Conservation (phyloP, 2,797 vertebrate species). For the Acipenser transmontanus region DNA sequence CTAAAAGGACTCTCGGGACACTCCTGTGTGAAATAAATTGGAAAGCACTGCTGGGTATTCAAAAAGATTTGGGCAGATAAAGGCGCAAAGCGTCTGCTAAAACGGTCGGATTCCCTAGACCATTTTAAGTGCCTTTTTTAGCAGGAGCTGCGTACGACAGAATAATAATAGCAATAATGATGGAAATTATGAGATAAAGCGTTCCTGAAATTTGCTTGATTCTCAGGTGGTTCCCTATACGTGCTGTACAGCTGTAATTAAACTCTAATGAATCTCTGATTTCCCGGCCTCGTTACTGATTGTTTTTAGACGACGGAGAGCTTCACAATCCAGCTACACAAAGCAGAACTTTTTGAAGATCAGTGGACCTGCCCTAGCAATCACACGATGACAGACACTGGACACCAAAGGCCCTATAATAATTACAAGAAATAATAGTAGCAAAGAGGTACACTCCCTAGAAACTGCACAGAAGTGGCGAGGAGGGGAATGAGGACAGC, state of each 20-base stretch:
- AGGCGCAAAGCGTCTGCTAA: background rate
- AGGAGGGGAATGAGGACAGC: too few relatives aligned
- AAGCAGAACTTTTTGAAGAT: too few relatives aligned
- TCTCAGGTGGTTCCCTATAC: background rate
- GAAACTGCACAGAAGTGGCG: too few relatives aligned
- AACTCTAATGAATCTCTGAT: slow-evolving; percentile 1
- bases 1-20: background rate
- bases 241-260: slow-evolving; percentile 2
- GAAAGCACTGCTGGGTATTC: background rate
- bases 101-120: background rate
- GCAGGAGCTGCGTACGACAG: background rate
- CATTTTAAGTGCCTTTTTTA: background rate
- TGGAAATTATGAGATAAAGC: background rate
- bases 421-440: too few relatives aligned
- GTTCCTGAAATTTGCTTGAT: background rate
- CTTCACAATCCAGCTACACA: too few relatives aligned
- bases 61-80: background rate
- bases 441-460: too few relatives aligned
- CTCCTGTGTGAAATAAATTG: slow-evolving; percentile 1
- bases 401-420: too few relatives aligned
- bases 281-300: background rate
- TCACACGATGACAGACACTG: too few relatives aligned
- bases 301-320: background rate
- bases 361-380: too few relatives aligned
- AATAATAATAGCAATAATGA: background rate